Evolutionary conservation across 2,797 vertebrate species (phyloP), one percentile per base, ranked within the genome.

Genomic region (Syngnathus acus): DNA sequence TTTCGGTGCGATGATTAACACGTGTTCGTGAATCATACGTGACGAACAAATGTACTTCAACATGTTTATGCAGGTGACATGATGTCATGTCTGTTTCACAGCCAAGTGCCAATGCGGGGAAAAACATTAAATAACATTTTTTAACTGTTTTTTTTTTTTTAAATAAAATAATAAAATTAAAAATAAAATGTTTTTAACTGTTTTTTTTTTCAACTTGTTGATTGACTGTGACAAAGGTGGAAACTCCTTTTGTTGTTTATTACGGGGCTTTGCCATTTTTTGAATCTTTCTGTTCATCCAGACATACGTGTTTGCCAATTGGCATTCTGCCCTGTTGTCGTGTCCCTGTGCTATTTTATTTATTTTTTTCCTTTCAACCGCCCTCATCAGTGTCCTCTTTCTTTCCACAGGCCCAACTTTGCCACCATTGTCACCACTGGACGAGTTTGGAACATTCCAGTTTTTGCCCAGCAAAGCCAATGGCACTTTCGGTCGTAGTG

Each of bases 381-480:
- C 39, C 3, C 19, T 65, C 37, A 38, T 6, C 1, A 8, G 0
- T 74, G 38, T 71, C 3, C 7, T 77, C 65, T 73, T 72, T 77
- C 65, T 73, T 72, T 68, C 9, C 26, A 66, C 81, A 89, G 87
- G 26, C 58, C 1, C 21, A 58, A 16, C 47, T 54, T 9, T 68
- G 0, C 61, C 26, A 5, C 1, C 6, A 32, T 37, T 17, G 7
- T 4, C 57, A 1, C 10, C 3, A 32, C 23, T 38, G 40, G 4
- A 38, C n/a, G 86, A 90, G 26, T 85, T 82, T 65, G 73, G 70
- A 60, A 9, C 65, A 0, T 91, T 89, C 85, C 87, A 73, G 81
- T 90, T 86, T 68, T 48, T 76, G 43, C 84, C 88, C 7, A 3
- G 68, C 62, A 89, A 80, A 54, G 4, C 69, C 6, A 88, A 82